Percentiles rank a stretch among this genome's conserved stretches.
Conservation (phyloP, 2,797 vertebrate genomes). For the Capromys pilorides region DNA sequence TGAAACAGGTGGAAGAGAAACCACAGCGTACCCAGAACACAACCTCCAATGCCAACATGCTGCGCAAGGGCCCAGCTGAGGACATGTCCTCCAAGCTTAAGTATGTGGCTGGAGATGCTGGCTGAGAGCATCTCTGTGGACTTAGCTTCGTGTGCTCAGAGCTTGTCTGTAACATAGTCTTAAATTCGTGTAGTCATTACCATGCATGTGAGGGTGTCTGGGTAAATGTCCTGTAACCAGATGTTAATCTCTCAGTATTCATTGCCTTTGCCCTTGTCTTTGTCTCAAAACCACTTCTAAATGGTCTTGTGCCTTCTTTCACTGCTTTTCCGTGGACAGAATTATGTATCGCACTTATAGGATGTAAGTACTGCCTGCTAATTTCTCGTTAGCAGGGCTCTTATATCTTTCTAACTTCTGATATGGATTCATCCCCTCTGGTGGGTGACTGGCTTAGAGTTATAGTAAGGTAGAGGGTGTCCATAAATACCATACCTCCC, state of each 20-base stretch:
- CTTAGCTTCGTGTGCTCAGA: conserved; percentile 75
- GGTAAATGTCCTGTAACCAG: conserved; percentile 77
- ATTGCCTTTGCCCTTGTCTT: conserved; percentile 81
- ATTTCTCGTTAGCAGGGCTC: conserved; percentile 86
- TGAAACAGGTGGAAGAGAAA: conserved; percentile 92
- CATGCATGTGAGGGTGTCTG: conserved; percentile 82
- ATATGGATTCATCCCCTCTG: conserved; percentile 79
- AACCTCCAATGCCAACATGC: conserved; percentile 89
- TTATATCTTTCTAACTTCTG: conserved; percentile 81
- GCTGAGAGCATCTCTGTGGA: conserved; percentile 10
- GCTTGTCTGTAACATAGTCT: conserved; percentile 76
- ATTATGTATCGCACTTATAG: conserved; percentile 99
- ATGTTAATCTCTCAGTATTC: conserved; percentile 83
- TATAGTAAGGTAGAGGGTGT: not conserved
- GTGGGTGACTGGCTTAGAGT: conserved; percentile 59
- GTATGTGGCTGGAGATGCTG: conserved; percentile 85
- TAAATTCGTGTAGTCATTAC: conserved; percentile 81
- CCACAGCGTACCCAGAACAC: conserved; percentile 88
- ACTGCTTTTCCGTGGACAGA: conserved; percentile 97
- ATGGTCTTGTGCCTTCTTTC: conserved; percentile 94
- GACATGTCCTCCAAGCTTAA: conserved; percentile 98
- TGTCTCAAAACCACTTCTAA: conserved; percentile 90
- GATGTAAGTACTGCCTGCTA: conserved; percentile 97
- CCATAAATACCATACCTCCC: conserved; percentile 7
- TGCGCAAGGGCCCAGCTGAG: conserved; percentile 92